Evolutionary conservation across 2,888 invertebrate genomes (phyloP), one percentile per base, ranked within the genome.

Genomic region (Tinea semifulvella): DNA sequence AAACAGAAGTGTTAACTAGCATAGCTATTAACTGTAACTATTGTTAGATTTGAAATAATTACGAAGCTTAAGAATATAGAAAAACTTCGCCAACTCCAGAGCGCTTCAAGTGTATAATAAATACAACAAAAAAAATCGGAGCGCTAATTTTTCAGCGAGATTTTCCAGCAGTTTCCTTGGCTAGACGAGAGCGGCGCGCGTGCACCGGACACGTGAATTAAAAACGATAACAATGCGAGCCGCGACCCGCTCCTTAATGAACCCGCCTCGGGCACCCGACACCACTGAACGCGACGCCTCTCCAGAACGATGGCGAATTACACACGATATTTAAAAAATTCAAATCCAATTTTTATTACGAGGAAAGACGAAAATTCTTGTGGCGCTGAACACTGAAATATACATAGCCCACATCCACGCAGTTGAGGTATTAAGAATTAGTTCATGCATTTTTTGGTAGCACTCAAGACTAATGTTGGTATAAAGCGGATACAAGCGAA

Each of bases 151-250:
- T 73, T 74, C 73, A 74, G 64, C 65, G 74, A 76, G 76, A 79
- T 79, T 80, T 77, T 69, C 74, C 73, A 68, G 66, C 72, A 70
- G 70, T 71, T 68, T 63, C 61, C 53, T 58, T 54, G 58, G 61
- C 56, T n/a, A n/a, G n/a, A n/a, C 51, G 57, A 42, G 49, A 56
- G 56, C 62, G 64, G 52, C 56, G 52, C 69, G 72, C 74, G 72
- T 79, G 79, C 71, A 63, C 60, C 62, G 69, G 79, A 79, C 77
- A 79, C 75, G 68, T 77, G 76, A 79, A 79, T 77, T 77, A 77
- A 79, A 77, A 77, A 69, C 69, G 71, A 68, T 76, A 72, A 77
- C 77, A 79, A 75, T 71, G 68, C 38, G 38, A 20, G 6, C 59
- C 63, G 64, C 71, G 67, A 62, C 63, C 58, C 60, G 65, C 63